Conservation (phyloP, 2,888 invertebrate genomes). For the Ochropleura leucogaster region DNA sequence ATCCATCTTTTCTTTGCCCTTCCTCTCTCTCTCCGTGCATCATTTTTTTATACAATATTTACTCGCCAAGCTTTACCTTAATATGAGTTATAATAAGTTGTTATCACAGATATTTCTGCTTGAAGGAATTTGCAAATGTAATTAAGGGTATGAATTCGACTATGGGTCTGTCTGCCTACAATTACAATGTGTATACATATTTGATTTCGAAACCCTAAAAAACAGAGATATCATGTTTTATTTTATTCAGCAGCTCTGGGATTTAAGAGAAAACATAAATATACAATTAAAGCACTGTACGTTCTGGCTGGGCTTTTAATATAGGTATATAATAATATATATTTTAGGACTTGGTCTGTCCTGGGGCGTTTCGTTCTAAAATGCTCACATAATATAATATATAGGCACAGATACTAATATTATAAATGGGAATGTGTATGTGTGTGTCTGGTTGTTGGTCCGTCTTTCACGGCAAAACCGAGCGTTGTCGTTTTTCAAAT, state of each 20-base stretch:
- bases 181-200: constrained; percentile 5
- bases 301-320: constrained; percentile 6
- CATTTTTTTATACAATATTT: too few relatives aligned
- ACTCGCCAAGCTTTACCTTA: too few relatives aligned
- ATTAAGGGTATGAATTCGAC: background rate
- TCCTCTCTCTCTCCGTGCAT: too few relatives aligned
- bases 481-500: too few relatives aligned
- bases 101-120: background rate
- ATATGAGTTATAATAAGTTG: too few relatives aligned
- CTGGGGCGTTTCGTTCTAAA: constrained; percentile 8
- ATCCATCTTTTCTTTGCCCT: too few relatives aligned
- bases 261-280: constrained; percentile 31
- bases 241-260: constrained; percentile 22
- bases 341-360: constrained; percentile 10
- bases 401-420: too few relatives aligned
- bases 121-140: background rate
- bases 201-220: constrained; percentile 21
- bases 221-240: constrained; percentile 31
- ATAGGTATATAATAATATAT: too few relatives aligned
- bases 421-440: too few relatives aligned
- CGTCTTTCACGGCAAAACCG: too few relatives aligned
- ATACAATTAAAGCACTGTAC: constrained; percentile 40
- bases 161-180: constrained; percentile 1
- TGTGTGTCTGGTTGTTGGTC: too few relatives aligned
- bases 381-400: constrained; percentile 22